Evolutionary conservation across 2,797 vertebrate genomes (phyloP).

Genomic region (Eutrigla gurnardus): DNA sequence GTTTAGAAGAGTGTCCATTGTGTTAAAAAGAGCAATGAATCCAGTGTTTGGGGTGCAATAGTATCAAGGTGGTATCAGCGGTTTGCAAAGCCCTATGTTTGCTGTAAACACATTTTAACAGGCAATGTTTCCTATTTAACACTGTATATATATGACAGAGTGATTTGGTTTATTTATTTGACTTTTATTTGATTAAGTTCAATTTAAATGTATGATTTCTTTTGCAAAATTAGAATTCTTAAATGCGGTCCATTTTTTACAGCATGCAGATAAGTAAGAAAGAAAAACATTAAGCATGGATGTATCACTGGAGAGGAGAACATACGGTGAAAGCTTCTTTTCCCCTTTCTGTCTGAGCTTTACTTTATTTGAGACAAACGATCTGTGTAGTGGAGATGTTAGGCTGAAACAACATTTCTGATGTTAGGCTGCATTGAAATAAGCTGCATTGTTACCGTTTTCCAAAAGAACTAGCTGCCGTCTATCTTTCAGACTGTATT

Average conservation of each 20-base stretch:
- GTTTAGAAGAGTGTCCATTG: conserved; percentile 4
- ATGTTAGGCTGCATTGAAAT: background rate
- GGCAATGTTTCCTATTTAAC: background rate
- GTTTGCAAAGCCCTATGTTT: background rate
- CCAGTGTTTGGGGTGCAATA: background rate
- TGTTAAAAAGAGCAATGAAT: conserved; percentile 18
- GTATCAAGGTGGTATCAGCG: background rate
- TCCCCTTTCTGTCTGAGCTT: conserved; percentile 9
- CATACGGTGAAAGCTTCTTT: conserved; percentile 22
- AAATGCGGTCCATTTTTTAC: background rate
- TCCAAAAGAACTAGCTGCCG: background rate
- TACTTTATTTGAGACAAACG: background rate
- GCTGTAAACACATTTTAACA: conserved; percentile 5
- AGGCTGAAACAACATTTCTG: background rate
- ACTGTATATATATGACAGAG: background rate
- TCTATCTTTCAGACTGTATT: background rate
- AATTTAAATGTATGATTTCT: background rate
- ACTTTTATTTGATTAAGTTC: background rate
- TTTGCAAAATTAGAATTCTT: background rate
- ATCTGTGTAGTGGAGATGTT: conserved; percentile 9
- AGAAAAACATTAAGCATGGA: conserved; percentile 19
- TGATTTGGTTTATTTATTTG: background rate
- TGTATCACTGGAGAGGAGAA: background rate
- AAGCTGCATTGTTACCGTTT: background rate
- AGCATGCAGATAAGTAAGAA: conserved; percentile 10